phyloP scores from a whole-genome alignment of 2,113 vertebrate genomes.

The Anguilla rostrata region DNA sequence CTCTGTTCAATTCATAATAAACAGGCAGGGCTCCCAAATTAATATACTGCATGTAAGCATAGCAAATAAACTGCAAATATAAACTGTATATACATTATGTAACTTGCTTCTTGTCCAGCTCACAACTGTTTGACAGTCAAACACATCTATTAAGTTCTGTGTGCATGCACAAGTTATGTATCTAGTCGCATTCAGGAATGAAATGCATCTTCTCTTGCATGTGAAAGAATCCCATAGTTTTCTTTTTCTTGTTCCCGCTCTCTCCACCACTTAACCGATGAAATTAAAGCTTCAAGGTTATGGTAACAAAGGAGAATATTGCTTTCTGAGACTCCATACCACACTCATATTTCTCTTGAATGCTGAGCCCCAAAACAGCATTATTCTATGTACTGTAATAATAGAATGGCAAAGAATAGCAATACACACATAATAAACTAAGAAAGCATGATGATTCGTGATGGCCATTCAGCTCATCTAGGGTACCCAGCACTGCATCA shows the following conservation, averaged over 20 bases:
- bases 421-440: too few relatives aligned
- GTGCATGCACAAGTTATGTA: not conserved
- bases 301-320: not conserved
- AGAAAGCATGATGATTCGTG: too few relatives aligned
- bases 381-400: too few relatives aligned
- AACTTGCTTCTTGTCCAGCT: slow-evolving; percentile 7
- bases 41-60: too few relatives aligned
- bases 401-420: too few relatives aligned
- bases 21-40: not conserved
- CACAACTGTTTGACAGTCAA: slow-evolving; percentile 9
- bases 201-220: not conserved
- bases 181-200: not conserved
- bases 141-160: not conserved
- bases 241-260: not conserved
- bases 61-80: not conserved
- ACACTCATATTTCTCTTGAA: too few relatives aligned
- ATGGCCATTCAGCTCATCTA: too few relatives aligned
- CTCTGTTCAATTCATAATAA: not conserved
- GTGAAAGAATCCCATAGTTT: not conserved
- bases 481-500: too few relatives aligned
- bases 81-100: not conserved
- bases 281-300: not conserved
- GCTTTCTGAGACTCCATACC: not conserved
- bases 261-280: not conserved
- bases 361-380: too few relatives aligned